Evolutionary conservation across 1,140 invertebrate species (phyloP).

Genomic region (Thaumatotibia leucotreta): DNA sequence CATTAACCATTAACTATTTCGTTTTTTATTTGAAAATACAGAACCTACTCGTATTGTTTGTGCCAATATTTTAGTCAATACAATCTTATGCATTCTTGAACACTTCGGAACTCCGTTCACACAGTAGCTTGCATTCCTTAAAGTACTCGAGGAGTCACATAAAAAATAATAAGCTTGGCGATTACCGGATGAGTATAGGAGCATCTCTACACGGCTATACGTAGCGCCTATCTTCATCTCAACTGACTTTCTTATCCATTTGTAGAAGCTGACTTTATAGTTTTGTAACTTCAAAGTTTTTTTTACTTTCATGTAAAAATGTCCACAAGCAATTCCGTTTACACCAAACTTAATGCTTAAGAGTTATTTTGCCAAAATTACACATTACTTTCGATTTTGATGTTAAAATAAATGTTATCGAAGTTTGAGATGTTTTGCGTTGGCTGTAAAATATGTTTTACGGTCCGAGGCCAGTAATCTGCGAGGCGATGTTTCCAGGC

Average conservation of each 20-base stretch:
- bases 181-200: constrained; percentile 44
- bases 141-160: constrained; percentile 39
- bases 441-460: constrained; percentile 71
- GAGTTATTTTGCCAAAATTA: constrained; percentile 30
- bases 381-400: constrained; percentile 46
- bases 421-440: constrained; percentile 59
- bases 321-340: neutral
- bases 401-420: constrained; percentile 56
- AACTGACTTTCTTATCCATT: constrained; percentile 36
- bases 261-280: neutral
- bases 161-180: constrained; percentile 66
- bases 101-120: constrained; percentile 1
- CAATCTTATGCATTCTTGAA: neutral
- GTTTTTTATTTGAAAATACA: neutral
- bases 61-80: neutral
- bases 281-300: too few relatives aligned
- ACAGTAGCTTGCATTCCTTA: constrained; percentile 7
- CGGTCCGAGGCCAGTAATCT: constrained; percentile 51
- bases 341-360: constrained; percentile 12
- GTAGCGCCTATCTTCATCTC: constrained; percentile 54
- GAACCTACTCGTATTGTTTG: neutral
- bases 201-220: constrained; percentile 24
- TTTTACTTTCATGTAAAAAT: too few relatives aligned
- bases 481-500: constrained; percentile 43
- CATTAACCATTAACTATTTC: neutral